A percentile compares a stretch with the other conserved stretches of the same genome.
phyloP scores from a whole-genome alignment of 1,140 invertebrate species.

The Lepidurus apus region DNA sequence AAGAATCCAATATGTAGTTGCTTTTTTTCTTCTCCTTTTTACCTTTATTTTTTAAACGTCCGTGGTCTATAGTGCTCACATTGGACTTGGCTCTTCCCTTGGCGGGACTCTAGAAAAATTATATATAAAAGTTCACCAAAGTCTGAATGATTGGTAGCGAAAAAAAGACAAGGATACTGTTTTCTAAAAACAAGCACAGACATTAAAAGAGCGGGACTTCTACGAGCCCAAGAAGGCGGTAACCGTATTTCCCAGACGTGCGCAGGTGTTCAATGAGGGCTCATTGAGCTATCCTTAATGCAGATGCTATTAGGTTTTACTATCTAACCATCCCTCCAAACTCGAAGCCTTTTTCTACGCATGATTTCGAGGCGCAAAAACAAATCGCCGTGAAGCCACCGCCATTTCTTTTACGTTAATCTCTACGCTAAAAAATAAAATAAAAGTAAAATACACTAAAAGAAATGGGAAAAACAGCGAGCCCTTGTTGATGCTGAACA shows the following conservation, averaged over 20 bases:
- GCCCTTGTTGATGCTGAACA: too few relatives aligned
- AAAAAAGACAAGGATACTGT: not conserved
- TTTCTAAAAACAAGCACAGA: not conserved
- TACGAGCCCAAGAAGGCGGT: constrained; percentile 17
- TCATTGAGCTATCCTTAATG: constrained; percentile 15
- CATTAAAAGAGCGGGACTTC: constrained; percentile 21
- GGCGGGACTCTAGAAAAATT: not conserved
- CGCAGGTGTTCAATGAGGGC: constrained; percentile 8
- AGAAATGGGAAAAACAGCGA: not conserved
- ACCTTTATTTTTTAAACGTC: not conserved
- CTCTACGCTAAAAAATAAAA: not conserved
- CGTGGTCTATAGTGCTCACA: not conserved
- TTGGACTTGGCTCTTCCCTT: not conserved
- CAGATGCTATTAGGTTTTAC: constrained; percentile 15
- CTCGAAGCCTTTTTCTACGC: not conserved
- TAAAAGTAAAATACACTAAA: not conserved
- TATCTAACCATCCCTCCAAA: not conserved
- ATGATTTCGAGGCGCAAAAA: not conserved
- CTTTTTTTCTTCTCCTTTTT: not conserved
- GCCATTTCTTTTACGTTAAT: not conserved
- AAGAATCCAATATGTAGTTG: not conserved
- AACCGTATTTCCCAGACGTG: constrained; percentile 10
- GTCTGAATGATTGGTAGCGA: constrained; percentile 6
- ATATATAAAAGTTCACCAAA: not conserved
- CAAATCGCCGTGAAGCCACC: not conserved